phyloP scores from a whole-genome alignment of 2,888 invertebrate species.

The Conistra vaccinii region DNA sequence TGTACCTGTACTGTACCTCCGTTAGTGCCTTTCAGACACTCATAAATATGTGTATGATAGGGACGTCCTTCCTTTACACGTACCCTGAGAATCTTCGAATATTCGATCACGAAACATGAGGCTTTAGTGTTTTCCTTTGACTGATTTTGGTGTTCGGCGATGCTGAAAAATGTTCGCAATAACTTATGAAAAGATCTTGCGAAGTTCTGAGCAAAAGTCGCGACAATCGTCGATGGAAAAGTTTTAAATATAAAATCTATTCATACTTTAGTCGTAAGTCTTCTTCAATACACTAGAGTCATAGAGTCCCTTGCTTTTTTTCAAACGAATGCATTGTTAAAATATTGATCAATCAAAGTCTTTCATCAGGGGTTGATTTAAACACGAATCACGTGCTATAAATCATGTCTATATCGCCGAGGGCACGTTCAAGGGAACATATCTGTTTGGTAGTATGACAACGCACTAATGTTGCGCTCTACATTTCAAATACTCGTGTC shows the following conservation, averaged over 20 bases:
- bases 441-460: conserved; percentile 71
- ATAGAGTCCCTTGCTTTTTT: background rate
- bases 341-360: conserved; percentile 65
- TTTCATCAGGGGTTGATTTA: conserved; percentile 69
- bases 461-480: conserved; percentile 63
- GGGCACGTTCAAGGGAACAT: conserved; percentile 71
- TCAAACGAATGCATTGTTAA: conserved; percentile 39
- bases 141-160: conserved; percentile 37
- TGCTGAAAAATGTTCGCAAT: conserved; percentile 29
- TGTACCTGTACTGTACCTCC: conserved; percentile 15
- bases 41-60: conserved; percentile 43
- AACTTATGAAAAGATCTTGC: conserved; percentile 31
- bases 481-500: conserved; percentile 33
- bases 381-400: conserved; percentile 69
- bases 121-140: conserved; percentile 41
- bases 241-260: conserved; percentile 13
- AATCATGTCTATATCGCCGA: conserved; percentile 70
- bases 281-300: background rate
- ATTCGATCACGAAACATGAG: conserved; percentile 44
- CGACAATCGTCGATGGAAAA: conserved; percentile 22
- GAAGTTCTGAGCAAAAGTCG: conserved; percentile 1
- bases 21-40: conserved; percentile 23
- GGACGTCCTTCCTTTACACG: conserved; percentile 23
- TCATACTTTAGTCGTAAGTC: conserved; percentile 18
- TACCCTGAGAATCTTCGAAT: conserved; percentile 27